Evolutionary conservation across 2,113 vertebrate genomes (phyloP), one percentile per base, ranked within the genome.

Genomic region (Crotalus horridus): DNA sequence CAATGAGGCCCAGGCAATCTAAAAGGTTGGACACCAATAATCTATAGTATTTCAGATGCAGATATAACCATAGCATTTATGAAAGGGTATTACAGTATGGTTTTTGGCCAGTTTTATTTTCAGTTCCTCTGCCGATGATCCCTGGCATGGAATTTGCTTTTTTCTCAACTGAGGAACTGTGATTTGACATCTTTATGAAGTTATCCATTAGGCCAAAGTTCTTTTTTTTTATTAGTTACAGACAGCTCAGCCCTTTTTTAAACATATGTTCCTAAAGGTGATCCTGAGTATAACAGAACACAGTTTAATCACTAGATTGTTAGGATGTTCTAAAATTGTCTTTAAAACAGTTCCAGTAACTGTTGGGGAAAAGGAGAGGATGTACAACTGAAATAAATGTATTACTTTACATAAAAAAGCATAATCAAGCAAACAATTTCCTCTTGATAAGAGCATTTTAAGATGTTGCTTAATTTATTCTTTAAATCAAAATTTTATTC

Each of bases 401-500:
- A n/a, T 33, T 87, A n/a, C 33, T 85, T 86, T 64, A 29, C 33
- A 91, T 43, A 58, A 91, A 87, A 11, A n/a, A 21, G 86, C 4
- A 88, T 26, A 13, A 88, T 88, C 87, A 33, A 74, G 21, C 12
- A 88, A 55, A 2, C 9, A 81, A 24, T 59, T 9, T 89, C 29
- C n/a, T 85, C 53, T 58, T 33, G 23, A 53, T 69, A 61, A 54
- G 10, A 1, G 21, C 8, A 56, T 13, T 0, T 90, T 54, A 58
- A 1, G 0, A 48, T 0, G 0, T 4, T 85, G 1, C 43, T 56
- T 59, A 59, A 58, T 58, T 48, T 26, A 55, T 26, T 81, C 46
- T 85, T 17, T n/a, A 69, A 92, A 89, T n/a, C 64, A n/a, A 89
- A 55, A 6, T 15, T 89, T 46, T 46, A 89, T 91, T 91, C 17